These are phyloP conservation scores for Gyrodactylus salaris DNA, from an alignment of 1,140 invertebrate genomes.

Conservation along the genomic window DNA sequence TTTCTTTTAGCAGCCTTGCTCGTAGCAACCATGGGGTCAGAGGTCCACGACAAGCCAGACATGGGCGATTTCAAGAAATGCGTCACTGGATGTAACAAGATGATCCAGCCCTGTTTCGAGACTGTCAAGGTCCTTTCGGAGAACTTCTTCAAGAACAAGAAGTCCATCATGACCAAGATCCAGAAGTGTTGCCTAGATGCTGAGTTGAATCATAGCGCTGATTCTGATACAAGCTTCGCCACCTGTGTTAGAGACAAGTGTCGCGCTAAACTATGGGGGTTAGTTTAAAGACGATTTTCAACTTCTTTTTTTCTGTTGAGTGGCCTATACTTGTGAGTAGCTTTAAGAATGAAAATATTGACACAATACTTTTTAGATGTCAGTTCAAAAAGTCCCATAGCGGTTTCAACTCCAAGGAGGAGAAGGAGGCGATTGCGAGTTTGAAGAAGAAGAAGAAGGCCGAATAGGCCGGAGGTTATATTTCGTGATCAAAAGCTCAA, in stretches of 20 bases:
- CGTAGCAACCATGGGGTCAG: too few species aligned
- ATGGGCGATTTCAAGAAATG: neutral
- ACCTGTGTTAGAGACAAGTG: neutral
- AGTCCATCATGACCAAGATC: neutral
- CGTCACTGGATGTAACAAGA: neutral
- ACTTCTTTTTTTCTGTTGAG: neutral
- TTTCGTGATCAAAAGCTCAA: too few species aligned
- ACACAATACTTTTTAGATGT: neutral
- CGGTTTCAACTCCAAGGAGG: neutral
- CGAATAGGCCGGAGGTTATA: too few species aligned
- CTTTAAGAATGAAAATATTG: neutral
- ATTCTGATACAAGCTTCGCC: neutral
- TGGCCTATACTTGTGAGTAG: neutral
- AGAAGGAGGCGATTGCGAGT: neutral
- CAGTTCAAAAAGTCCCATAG: neutral
- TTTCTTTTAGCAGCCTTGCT: too few species aligned
- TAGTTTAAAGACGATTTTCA: neutral
- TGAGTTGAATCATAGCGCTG: neutral
- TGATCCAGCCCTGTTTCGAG: neutral
- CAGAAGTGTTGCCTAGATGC: neutral
- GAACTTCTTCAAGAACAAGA: neutral
- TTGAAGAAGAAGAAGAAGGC: too few species aligned
- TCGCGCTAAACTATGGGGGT: neutral
- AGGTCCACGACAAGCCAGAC: too few species aligned
- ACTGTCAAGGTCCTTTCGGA: neutral